Conservation (phyloP, 2,888 invertebrate species). For the Calliphora vomitoria region DNA sequence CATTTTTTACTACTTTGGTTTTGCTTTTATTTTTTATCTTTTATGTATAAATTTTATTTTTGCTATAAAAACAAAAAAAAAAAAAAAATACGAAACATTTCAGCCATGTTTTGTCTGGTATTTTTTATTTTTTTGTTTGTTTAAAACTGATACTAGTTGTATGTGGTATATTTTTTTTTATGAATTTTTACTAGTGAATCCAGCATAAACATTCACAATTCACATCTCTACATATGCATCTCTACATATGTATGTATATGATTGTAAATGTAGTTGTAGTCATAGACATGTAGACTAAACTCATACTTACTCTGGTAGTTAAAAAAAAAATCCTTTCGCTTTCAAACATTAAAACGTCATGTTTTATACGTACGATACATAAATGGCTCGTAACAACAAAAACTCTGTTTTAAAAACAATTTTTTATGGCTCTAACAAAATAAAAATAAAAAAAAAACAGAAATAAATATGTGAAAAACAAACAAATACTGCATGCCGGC, state of each 20-base stretch:
- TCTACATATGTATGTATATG: slow-evolving; percentile 16
- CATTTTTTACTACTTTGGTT: slow-evolving; percentile 30
- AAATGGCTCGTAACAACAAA: slow-evolving; percentile 46
- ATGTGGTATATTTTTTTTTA: slow-evolving; percentile 51
- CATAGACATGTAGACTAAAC: slow-evolving; percentile 41
- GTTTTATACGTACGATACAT: slow-evolving; percentile 56
- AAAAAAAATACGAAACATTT: slow-evolving; percentile 35
- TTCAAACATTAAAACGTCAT: slow-evolving; percentile 82
- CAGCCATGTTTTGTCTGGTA: slow-evolving; percentile 70
- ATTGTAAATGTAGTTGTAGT: not conserved
- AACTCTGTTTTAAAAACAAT: slow-evolving; percentile 16
- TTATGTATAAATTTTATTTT: slow-evolving; percentile 41
- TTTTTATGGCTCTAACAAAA: slow-evolving; percentile 63
- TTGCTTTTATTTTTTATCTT: slow-evolving; percentile 5
- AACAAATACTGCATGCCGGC: slow-evolving; percentile 37
- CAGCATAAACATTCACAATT: slow-evolving; percentile 43
- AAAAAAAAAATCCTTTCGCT: slow-evolving; percentile 83
- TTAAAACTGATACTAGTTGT: slow-evolving; percentile 49
- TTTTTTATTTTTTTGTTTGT: slow-evolving; percentile 1
- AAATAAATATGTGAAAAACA: slow-evolving; percentile 47
- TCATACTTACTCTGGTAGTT: slow-evolving; percentile 45
- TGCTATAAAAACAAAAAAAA: slow-evolving; percentile 42
- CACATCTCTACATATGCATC: slow-evolving; percentile 12
- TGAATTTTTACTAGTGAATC: slow-evolving; percentile 47
- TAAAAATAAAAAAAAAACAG: slow-evolving; percentile 9